Base-by-base conservation (phyloP, 2,888 invertebrate species). In the Caradrina clavipalpis region DNA sequence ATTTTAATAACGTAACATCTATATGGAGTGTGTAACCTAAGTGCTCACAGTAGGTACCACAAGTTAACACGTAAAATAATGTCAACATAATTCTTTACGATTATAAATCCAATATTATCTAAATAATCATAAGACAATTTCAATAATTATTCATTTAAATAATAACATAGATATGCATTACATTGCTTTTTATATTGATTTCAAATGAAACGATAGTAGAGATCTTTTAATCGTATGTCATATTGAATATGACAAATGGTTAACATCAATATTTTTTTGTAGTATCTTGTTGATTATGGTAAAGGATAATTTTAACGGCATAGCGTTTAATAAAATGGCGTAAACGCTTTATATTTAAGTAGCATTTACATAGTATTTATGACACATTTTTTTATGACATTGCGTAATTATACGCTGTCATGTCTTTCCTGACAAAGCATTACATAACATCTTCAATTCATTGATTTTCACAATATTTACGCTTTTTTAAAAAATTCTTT, bases 1-100 rank as follows among this genome's bases (percentile, higher is more conserved):
- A 77, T 81, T 81, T 84, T 79, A 80, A 64, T 86, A 82, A 80
- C 73, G 71, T 77, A 86, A 68, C 67, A 83, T 78, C 69, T 82
- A 69, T 70, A 80, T 17, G 81, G 76, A 71, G 76, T 47, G 22
- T 21, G 15, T 56, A 45, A 45, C 45, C 45, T 45, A 63, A 82
- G 72, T 77, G 77, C 69, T 80, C 77, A 80, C 68, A 75, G 63
- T 65, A 39, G 39, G 39, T 39, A 39, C 69, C 65, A 75, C 50
- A 68, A 49, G 57, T 61, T 66, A 73, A 60, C 73, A 67, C 58
- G 45, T 73, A 66, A 76, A 72, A 62, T 26, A 69, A 64, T 70
- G 58, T 61, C 55, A 72, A 67, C 67, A 69, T 60, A 77, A 73
- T 74, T 58, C 13, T 45, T 57, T 65, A 61, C 26, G 64, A 69